Evolutionary conservation across 2,888 invertebrate species (phyloP), one percentile per base, ranked within the genome.

Genomic region (Cordilura impudica): DNA sequence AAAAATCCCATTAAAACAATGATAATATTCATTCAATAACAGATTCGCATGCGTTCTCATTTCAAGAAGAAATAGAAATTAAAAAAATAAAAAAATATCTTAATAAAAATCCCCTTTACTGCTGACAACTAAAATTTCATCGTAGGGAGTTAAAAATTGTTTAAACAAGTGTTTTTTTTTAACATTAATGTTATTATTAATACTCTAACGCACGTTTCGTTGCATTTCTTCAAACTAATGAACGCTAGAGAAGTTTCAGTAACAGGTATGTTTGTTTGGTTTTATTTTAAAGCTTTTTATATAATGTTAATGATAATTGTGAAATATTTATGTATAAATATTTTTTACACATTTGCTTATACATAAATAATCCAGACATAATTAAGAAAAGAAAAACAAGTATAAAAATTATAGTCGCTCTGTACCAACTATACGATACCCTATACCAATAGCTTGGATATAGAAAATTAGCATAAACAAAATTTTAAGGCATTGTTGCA

Each of bases 141-240:
- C 29, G 19, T 14, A 63, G 35, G 21, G 35, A 45, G 60, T 58
- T n/a, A 10, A 2, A 12, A n/a, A 39, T 26, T 63, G 10, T 39
- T 21, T 29, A 31, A 67, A 53, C 56, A 69, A 70, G 63, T 65
- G 49, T 72, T 72, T 63, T 45, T 60, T 60, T 18, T 19, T n/a
- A n/a, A n/a, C n/a, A n/a, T 78, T 63, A 69, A 73, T 73, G 78
- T 47, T 53, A 73, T 39, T 53, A 31, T 29, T 70, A 72, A 67
- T 67, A 49, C 45, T 70, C 54, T 39, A 29, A 10, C 60, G 58
- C 69, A 69, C 58, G 47, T 53, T 65, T 45, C 31, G 58, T 47
- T 70, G 54, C 23, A 29, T 73, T 54, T 35, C 60, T 51, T 18
- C 47, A 70, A 51, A 73, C 73, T 23, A 73, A 78, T 78, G 78